Percentiles rank a stretch among this genome's conserved stretches.
phyloP scores from a whole-genome alignment of 1,140 invertebrate species.

The Drosophila navojoa region DNA sequence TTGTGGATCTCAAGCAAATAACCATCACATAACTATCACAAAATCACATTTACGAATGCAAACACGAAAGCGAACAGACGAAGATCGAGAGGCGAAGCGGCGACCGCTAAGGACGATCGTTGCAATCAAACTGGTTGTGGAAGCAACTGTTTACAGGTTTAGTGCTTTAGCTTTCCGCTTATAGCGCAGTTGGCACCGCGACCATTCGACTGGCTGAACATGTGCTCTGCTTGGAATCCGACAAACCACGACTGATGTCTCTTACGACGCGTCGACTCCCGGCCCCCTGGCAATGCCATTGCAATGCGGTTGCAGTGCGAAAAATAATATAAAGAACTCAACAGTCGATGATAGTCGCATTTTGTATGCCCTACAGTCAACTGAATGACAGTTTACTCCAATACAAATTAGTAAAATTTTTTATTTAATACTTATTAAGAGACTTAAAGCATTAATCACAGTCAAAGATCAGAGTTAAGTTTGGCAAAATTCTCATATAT shows the following conservation, averaged over 20 bases:
- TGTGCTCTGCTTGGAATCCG: slow-evolving; percentile 41
- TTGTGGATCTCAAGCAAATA: background rate
- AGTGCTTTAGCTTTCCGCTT: slow-evolving; percentile 28
- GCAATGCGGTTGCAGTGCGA: slow-evolving; percentile 58
- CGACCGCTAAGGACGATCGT: slow-evolving; percentile 68
- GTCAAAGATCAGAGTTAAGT: too few species aligned
- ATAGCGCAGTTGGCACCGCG: slow-evolving; percentile 12
- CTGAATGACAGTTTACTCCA: background rate
- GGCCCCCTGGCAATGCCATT: slow-evolving; percentile 16
- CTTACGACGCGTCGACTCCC: slow-evolving; percentile 6
- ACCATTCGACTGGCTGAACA: slow-evolving; percentile 27
- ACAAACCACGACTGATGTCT: slow-evolving; percentile 11
- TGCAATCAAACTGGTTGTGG: slow-evolving; percentile 72
- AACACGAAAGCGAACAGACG: background rate
- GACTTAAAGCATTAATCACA: too few species aligned
- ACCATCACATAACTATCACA: slow-evolving; percentile 39
- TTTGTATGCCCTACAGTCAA: slow-evolving; percentile 17
- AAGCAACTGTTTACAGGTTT: slow-evolving; percentile 18
- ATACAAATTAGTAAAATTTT: too few species aligned
- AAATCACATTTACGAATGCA: slow-evolving; percentile 15
- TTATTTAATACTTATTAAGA: too few species aligned
- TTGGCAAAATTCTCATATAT: too few species aligned
- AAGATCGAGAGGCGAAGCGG: background rate
- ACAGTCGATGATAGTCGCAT: background rate
- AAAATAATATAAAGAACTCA: slow-evolving; percentile 16